phyloP scores from a whole-genome alignment of 2,113 vertebrate genomes.

The Antechinus stuartii region DNA sequence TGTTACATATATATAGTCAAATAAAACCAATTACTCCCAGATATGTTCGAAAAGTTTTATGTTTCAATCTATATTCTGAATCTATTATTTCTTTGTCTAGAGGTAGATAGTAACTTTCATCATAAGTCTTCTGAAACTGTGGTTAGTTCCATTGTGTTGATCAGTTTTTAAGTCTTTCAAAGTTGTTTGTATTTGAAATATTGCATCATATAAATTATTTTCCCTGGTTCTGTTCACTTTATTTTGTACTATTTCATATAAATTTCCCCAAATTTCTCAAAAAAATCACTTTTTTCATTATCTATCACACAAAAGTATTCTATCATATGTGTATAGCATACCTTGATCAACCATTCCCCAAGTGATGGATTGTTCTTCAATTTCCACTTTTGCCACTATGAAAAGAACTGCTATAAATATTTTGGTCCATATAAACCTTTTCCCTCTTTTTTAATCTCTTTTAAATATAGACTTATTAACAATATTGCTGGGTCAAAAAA shows the following conservation, averaged over 20 bases:
- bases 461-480: not conserved
- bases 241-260: not conserved
- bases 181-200: not conserved
- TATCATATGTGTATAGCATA: not conserved
- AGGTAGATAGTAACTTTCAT: not conserved
- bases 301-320: not conserved
- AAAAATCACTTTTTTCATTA: not conserved
- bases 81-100: not conserved
- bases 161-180: not conserved
- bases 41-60: not conserved
- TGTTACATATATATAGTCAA: not conserved
- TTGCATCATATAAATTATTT: not conserved
- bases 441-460: not conserved
- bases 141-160: not conserved
- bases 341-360: not conserved
- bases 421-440: not conserved
- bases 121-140: not conserved
- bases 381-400: not conserved
- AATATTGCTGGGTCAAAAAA: not conserved
- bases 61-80: not conserved
- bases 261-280: not conserved
- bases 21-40: not conserved
- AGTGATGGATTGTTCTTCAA: not conserved
- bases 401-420: not conserved
- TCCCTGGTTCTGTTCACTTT: not conserved